Conservation (phyloP, 2,797 vertebrate genomes). For the Harpagifer antarcticus region DNA sequence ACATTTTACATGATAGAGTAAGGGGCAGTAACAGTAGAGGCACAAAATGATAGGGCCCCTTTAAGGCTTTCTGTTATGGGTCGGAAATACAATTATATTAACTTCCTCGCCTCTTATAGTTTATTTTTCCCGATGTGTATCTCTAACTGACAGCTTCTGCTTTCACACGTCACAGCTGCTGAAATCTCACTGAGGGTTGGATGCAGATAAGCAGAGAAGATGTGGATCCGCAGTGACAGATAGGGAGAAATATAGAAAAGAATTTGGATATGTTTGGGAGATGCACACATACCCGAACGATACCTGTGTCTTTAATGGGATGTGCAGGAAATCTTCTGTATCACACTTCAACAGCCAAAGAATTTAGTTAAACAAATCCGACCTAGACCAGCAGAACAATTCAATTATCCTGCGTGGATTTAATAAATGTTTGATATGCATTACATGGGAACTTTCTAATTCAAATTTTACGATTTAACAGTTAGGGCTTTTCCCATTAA, state of each 20-base stretch:
- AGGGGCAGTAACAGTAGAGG: too few relatives aligned
- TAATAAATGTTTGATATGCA: conserved; percentile 95
- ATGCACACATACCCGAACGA: conserved; percentile 90
- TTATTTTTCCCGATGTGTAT: conserved; percentile 72
- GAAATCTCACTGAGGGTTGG: conserved; percentile 82
- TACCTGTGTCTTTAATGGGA: conserved; percentile 94
- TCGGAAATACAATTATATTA: conserved; percentile 72
- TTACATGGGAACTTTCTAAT: conserved; percentile 91
- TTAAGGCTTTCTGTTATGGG: conserved; percentile 36
- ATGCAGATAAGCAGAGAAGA: conserved; percentile 86
- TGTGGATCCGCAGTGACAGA: conserved; percentile 89
- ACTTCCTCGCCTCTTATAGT: conserved; percentile 33
- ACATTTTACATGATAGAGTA: too few relatives aligned
- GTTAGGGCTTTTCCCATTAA: conserved; percentile 93
- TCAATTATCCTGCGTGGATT: conserved; percentile 95
- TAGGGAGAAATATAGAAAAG: conserved; percentile 78
- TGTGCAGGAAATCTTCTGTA: conserved; percentile 92
- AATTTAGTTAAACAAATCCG: conserved; percentile 95
- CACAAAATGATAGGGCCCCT: too few relatives aligned
- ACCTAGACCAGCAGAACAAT: conserved; percentile 93
- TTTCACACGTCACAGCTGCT: conserved; percentile 81
- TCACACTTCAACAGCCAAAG: conserved; percentile 93
- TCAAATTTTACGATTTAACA: conserved; percentile 96
- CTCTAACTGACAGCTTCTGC: conserved; percentile 85
- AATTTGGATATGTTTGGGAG: conserved; percentile 89